These are phyloP conservation scores for Porites rus DNA, from an alignment of 92 coral and sea anemone genomes.

Conservation along the genomic window DNA sequence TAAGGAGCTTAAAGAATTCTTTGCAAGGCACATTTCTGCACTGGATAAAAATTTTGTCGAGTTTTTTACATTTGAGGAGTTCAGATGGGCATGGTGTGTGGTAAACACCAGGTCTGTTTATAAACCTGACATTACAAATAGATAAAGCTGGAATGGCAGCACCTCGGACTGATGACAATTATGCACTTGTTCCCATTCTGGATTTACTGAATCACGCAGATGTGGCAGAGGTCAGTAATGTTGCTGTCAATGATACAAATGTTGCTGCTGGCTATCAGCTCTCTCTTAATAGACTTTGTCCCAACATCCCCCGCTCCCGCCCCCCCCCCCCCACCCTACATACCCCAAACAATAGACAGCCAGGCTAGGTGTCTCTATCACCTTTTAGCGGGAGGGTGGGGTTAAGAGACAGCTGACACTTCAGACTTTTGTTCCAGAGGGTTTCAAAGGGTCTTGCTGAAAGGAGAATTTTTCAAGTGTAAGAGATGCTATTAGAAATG, in stretches of 20 bases:
- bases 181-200: conserved; percentile 92
- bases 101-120: conserved; percentile 95
- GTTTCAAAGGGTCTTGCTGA: too few species aligned
- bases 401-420: too few species aligned
- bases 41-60: conserved; percentile 24
- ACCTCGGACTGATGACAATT: conserved; percentile 18
- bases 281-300: not conserved
- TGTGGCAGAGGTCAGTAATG: conserved; percentile 75
- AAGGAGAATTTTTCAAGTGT: too few species aligned
- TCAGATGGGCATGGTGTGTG: conserved; percentile 97
- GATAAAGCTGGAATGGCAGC: not conserved
- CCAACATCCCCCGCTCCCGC: not conserved
- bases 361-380: too few species aligned
- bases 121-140: conserved; percentile 22
- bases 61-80: conserved; percentile 65
- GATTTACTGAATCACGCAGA: conserved; percentile 90
- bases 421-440: too few species aligned
- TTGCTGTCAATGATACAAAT: too few species aligned
- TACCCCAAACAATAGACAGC: too few species aligned
- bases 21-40: not conserved
- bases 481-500: too few species aligned
- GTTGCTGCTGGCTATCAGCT: too few species aligned
- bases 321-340: too few species aligned
- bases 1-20: conserved; percentile 35
- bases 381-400: too few species aligned